These are phyloP conservation scores for Indri indri DNA, from an alignment of 2,113 vertebrate genomes.

Conservation along the genomic window DNA sequence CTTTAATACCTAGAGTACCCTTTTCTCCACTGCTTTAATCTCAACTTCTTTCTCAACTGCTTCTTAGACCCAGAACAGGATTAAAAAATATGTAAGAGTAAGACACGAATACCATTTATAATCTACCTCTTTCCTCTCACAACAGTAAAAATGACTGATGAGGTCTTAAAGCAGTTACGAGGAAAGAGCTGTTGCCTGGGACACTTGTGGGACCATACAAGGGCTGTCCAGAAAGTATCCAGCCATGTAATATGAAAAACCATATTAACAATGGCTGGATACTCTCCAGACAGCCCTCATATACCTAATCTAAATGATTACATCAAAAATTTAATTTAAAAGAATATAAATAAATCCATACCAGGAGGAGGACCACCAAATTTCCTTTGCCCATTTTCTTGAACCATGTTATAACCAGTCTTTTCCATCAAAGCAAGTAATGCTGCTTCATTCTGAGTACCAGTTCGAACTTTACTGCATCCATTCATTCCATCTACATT, in stretches of 20 bases:
- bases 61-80: not conserved
- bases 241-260: too few relatives aligned
- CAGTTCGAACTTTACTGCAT: conserved; percentile 78
- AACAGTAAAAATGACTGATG: not conserved
- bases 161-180: not conserved
- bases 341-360: conserved; percentile 67
- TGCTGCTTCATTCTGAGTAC: conserved; percentile 86
- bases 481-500: conserved; percentile 69
- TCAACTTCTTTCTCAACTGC: conserved; percentile 27
- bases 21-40: not conserved
- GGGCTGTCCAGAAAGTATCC: too few relatives aligned
- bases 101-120: not conserved
- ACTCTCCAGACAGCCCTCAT: too few relatives aligned
- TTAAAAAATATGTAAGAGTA: not conserved
- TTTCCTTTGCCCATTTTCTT: conserved; percentile 97
- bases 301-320: not conserved
- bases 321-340: not conserved
- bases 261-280: too few relatives aligned
- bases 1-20: not conserved
- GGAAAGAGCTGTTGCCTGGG: not conserved
- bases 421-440: conserved; percentile 92
- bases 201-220: not conserved
- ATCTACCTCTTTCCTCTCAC: not conserved
- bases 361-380: conserved; percentile 98
- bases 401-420: conserved; percentile 94